A percentile compares a stretch with the other conserved stretches of the same genome.
Conservation (phyloP, 2,113 vertebrate genomes). For the Otocyon megalotis region DNA sequence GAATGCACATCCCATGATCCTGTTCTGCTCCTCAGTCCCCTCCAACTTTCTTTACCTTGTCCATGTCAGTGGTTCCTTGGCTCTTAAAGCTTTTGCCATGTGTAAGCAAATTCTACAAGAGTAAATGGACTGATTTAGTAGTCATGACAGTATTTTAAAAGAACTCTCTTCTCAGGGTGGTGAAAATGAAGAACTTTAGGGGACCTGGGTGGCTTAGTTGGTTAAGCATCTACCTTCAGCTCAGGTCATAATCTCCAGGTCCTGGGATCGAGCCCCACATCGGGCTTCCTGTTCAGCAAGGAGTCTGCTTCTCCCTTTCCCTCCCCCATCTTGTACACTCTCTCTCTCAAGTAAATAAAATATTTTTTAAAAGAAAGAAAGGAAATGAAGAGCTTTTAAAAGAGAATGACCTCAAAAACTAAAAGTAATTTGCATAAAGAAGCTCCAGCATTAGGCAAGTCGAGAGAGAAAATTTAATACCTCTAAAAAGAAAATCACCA, state of each 20-base stretch:
- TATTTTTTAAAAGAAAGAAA: too few species aligned
- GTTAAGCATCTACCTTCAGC: too few species aligned
- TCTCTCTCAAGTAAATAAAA: too few species aligned
- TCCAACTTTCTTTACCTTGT: neutral
- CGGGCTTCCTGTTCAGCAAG: too few species aligned
- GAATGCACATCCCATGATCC: too few species aligned
- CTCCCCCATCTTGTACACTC: too few species aligned
- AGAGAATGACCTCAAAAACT: neutral
- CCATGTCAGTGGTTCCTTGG: neutral
- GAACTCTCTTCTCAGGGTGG: neutral
- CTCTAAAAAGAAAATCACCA: neutral
- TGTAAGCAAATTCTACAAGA: neutral
- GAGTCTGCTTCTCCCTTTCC: too few species aligned
- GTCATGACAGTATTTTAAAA: neutral
- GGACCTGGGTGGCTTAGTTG: too few species aligned
- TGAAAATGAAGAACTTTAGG: neutral
- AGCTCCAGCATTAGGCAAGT: neutral
- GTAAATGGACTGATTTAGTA: neutral
- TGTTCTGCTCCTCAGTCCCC: neutral
- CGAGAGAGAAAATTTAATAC: neutral
- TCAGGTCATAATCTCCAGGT: too few species aligned
- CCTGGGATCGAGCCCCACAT: too few species aligned
- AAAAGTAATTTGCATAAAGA: constrained; percentile 4
- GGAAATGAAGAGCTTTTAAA: neutral
- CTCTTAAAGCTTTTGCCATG: neutral